phyloP scores from a whole-genome alignment of 2,113 vertebrate genomes.

The Amphiprion percula region DNA sequence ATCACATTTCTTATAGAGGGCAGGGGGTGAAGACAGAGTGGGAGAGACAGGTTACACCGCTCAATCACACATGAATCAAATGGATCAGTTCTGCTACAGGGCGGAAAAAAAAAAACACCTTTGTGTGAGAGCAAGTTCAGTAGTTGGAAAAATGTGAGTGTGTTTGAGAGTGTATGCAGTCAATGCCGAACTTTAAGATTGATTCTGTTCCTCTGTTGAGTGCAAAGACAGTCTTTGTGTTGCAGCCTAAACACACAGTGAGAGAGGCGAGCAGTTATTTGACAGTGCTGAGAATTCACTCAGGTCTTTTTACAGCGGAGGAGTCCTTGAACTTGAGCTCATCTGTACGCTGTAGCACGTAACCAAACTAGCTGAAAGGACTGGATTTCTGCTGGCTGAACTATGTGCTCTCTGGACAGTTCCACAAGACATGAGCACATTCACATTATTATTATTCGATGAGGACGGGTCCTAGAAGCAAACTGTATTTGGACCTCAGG shows the following conservation, averaged over 20 bases:
- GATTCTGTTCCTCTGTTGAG: slow-evolving; percentile 29
- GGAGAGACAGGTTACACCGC: slow-evolving; percentile 32
- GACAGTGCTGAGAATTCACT: slow-evolving; percentile 44
- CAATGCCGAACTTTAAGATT: slow-evolving; percentile 21
- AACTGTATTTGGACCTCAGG: not conserved
- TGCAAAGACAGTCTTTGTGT: slow-evolving; percentile 33
- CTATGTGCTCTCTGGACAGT: not conserved
- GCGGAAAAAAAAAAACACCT: not conserved
- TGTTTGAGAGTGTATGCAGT: slow-evolving; percentile 9
- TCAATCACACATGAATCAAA: slow-evolving; percentile 60
- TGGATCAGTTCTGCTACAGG: slow-evolving; percentile 51
- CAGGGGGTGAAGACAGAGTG: slow-evolving; percentile 39
- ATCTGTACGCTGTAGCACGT: slow-evolving; percentile 49
- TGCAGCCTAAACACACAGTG: slow-evolving; percentile 29
- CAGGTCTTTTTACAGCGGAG: slow-evolving; percentile 32
- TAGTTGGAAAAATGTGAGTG: not conserved
- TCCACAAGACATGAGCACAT: not conserved
- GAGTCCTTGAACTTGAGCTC: slow-evolving; percentile 59
- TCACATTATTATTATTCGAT: not conserved
- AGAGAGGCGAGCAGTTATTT: slow-evolving; percentile 29
- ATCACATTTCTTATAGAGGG: slow-evolving; percentile 28
- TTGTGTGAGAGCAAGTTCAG: slow-evolving; percentile 4
- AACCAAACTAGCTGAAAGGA: slow-evolving; percentile 24
- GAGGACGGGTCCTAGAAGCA: not conserved
- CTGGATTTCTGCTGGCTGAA: slow-evolving; percentile 24